Conservation (phyloP, 2,113 vertebrate species). For the Otolemur garnettii region DNA sequence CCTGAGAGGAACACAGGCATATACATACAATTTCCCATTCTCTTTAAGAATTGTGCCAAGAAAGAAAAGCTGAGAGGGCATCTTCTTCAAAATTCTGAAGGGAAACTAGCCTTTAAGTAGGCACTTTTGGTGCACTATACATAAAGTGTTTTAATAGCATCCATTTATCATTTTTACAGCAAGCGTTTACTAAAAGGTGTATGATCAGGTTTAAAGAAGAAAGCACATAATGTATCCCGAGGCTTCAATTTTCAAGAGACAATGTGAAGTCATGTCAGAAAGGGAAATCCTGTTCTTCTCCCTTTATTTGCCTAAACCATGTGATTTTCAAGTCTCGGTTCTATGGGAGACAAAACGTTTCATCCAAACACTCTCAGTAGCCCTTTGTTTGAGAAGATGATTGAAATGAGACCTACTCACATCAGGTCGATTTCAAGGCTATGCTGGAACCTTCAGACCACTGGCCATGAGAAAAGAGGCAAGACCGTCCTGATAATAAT, state of each 20-base stretch:
- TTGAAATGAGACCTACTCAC: not conserved
- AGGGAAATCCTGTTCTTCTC: slow-evolving; percentile 45
- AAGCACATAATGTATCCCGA: slow-evolving; percentile 64
- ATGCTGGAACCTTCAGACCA: not conserved
- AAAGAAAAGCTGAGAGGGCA: slow-evolving; percentile 81
- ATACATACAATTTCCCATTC: not conserved
- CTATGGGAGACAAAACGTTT: not conserved
- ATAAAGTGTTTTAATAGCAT: slow-evolving; percentile 78
- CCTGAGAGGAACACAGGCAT: not conserved
- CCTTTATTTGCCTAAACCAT: slow-evolving; percentile 22
- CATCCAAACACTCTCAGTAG: not conserved
- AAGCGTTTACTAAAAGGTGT: slow-evolving; percentile 74
- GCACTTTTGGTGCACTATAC: slow-evolving; percentile 72
- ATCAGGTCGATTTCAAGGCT: not conserved
- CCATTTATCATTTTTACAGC: slow-evolving; percentile 80
- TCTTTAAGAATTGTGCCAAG: slow-evolving; percentile 75
- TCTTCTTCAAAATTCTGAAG: slow-evolving; percentile 79
- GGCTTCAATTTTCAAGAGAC: slow-evolving; percentile 71
- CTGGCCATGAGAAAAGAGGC: not conserved
- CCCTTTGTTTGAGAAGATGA: not conserved
- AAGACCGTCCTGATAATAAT: not conserved
- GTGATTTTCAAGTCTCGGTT: slow-evolving; percentile 23
- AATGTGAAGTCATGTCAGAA: slow-evolving; percentile 65
- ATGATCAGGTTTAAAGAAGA: slow-evolving; percentile 74
- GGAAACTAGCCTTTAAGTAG: slow-evolving; percentile 79